Base-by-base conservation (phyloP, 2,113 vertebrate species). In the Mustelus asterias region DNA sequence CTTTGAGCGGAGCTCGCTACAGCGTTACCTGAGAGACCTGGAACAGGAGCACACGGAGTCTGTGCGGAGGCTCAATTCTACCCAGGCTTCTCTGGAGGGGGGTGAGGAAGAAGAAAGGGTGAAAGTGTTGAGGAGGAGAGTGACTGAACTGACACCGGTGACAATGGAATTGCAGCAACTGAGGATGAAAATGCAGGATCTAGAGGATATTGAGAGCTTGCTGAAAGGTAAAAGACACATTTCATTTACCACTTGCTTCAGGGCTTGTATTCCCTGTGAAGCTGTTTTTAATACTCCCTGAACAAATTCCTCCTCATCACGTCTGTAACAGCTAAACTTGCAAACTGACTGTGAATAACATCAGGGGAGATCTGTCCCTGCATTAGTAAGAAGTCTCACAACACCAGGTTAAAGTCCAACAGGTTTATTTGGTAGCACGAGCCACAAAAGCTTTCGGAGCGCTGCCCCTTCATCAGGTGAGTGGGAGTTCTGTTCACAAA, bases 1-100 rank as follows among this genome's bases (percentile, higher is more conserved):
- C 29, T 98, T 98, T 88, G 96, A 67, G 24, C 97, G 85, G 83
- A 97, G 37, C 65, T 97, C 97, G 7, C 94, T 98, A 41, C 97
- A 97, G 94, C 96, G 97, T 22, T 96, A 97, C 95, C 96, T 98
- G 60, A 97, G 88, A 95, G 97, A 96, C 96, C 86, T 96, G 65
- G 96, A 97, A 60, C 29, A 6, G 0, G 97, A 98, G 33, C 98
- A 98, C 94, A 95, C 37, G 0, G 96, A 97, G 18, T 97, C 96
- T 96, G 70, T 97, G 96, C 96, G 96, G 9, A 96, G 54, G 8
- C 86, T 97, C 37, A 48, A 29, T 85, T 65, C 22, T 18, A 41
- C 4, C 44, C 67, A 72, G 69, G 41, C 41, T 13, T 29, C 7
- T 16, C 14, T 10, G 58, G 96, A 97, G 72, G 96, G 86, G 4